Evolutionary conservation across 2,888 invertebrate genomes (phyloP).

Genomic region (Ectemnius cavifrons): DNA sequence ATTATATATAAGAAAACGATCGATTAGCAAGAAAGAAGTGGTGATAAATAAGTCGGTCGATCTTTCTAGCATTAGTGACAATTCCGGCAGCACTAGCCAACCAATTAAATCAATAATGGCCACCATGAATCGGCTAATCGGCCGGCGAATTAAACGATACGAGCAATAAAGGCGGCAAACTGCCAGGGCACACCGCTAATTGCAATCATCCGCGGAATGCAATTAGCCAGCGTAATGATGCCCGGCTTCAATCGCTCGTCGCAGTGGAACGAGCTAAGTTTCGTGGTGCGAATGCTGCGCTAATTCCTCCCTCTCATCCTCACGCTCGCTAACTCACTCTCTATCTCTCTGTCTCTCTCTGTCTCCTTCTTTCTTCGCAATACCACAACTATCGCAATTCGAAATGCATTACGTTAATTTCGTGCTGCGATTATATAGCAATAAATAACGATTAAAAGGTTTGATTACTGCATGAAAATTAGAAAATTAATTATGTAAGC

Average conservation of each 20-base stretch:
- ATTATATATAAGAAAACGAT: no score
- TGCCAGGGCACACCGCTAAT: constrained; percentile 21
- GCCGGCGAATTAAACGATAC: constrained; percentile 29
- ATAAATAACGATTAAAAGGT: constrained; percentile 1
- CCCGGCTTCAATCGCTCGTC: constrained; percentile 23
- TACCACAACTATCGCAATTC: no score
- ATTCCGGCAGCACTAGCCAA: not conserved
- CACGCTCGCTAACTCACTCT: no score
- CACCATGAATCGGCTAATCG: constrained; percentile 25
- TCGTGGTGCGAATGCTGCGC: constrained; percentile 4
- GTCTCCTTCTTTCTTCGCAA: no score
- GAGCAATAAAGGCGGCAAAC: constrained; percentile 16
- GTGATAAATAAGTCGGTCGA: no score
- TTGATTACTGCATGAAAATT: constrained; percentile 34
- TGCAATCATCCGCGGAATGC: constrained; percentile 29
- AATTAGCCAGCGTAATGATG: constrained; percentile 42
- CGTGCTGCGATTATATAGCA: no score
- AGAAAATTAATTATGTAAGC: no score
- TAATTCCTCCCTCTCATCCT: not conserved
- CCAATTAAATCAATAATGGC: constrained; percentile 19
- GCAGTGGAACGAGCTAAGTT: constrained; percentile 14
- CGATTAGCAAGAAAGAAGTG: no score
- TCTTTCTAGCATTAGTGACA: no score
- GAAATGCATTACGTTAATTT: no score
- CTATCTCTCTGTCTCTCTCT: no score